Evolutionary conservation across 1,140 invertebrate genomes (phyloP).

Genomic region (Pseudoatta argentina): DNA sequence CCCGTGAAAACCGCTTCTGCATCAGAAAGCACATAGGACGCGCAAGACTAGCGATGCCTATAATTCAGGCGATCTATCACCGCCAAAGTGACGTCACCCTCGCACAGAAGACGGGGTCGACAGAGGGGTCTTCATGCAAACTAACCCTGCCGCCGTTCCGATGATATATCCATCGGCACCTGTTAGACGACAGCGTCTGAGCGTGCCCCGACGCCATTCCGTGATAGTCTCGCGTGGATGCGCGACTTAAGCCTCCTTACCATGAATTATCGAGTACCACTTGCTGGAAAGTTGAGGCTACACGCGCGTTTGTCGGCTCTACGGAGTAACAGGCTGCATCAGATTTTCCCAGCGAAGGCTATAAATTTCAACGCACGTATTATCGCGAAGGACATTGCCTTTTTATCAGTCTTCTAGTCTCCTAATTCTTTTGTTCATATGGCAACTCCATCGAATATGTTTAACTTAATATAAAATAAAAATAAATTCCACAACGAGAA

Average conservation of each 20-base stretch:
- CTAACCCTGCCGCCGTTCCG: slow-evolving; percentile 70
- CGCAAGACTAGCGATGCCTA: slow-evolving; percentile 60
- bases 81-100: slow-evolving; percentile 66
- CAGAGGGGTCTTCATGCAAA: slow-evolving; percentile 73
- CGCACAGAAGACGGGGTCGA: slow-evolving; percentile 53
- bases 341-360: slow-evolving; percentile 27
- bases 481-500: background rate
- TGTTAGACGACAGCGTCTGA: slow-evolving; percentile 78
- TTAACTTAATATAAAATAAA: background rate
- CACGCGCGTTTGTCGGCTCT: slow-evolving; percentile 39
- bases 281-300: slow-evolving; percentile 64
- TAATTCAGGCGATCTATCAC: slow-evolving; percentile 77
- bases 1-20: slow-evolving; percentile 54
- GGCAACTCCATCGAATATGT: background rate
- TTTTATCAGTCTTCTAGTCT: background rate
- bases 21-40: slow-evolving; percentile 37
- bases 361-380: slow-evolving; percentile 39
- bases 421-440: background rate
- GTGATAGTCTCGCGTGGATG: slow-evolving; percentile 68
- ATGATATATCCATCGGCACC: slow-evolving; percentile 80
- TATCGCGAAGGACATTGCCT: background rate
- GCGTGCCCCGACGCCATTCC: slow-evolving; percentile 71
- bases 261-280: slow-evolving; percentile 76
- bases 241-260: slow-evolving; percentile 75
- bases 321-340: slow-evolving; percentile 39